Evolutionary conservation across 2,888 invertebrate species (phyloP), one percentile per base, ranked within the genome.

Genomic region (Eulithis prunata): DNA sequence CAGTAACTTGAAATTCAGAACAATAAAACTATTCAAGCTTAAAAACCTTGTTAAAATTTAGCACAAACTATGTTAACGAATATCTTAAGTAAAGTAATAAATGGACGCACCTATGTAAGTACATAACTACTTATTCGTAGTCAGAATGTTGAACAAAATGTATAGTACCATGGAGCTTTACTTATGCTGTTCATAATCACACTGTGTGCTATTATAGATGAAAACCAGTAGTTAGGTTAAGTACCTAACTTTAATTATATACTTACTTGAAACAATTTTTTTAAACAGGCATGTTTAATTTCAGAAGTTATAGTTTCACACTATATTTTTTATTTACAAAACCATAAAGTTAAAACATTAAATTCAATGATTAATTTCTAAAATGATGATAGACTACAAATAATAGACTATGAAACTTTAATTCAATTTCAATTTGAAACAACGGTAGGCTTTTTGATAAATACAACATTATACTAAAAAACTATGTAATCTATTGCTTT

Each of bases 21-120:
- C 68, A 78, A 71, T 74, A 78, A 75, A 83, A 81, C 78, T 73
- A 76, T 76, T 63, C 73, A 72, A 77, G 77, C 75, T 76, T 74
- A 73, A 71, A n/a, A 75, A 71, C 58, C 66, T 69, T 62, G 57
- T 69, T 69, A 32, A 74, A 71, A 76, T 64, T 68, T 68, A 57
- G 70, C 68, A 59, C 32, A 61, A 64, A 57, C 51, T 68, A 64
- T 43, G 10, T 14, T 52, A 38, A 67, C 54, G 52, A 59, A 58
- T 62, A 41, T 62, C 47, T 69, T 71, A 60, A 64, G 62, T 65
- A 64, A 70, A 64, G 70, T 71, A 71, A 72, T 69, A 75, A 72
- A 77, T 89, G 89, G 89, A 90, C 89, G 88, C 83, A 77, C 82
- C 78, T 78, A 74, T 73, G 81, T 90, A 90, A 90, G 90, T 90